Base-by-base conservation (phyloP, 2,888 invertebrate genomes). In the Leptopterna dolabrata region DNA sequence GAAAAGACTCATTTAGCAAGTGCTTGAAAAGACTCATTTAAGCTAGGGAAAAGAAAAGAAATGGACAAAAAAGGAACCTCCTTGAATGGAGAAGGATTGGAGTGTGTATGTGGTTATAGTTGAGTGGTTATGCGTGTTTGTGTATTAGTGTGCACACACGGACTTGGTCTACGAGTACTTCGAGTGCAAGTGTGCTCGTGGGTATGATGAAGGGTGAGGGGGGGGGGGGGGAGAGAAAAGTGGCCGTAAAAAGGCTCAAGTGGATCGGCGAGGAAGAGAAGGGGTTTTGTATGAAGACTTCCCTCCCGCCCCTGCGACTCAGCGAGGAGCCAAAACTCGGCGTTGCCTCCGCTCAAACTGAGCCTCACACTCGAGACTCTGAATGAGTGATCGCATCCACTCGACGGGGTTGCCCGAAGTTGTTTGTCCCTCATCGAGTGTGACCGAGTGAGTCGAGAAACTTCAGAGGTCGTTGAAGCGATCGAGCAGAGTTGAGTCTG, bases 1-100 rank as follows among this genome's bases (percentile, higher is more conserved):
- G 73, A 73, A 73, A 36, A 73, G 73, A 36, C 73, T 73, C 73
- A 73, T 73, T 73, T 73, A 73, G n/a, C n/a, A 63, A 63, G 63
- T 63, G 27, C 73, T 73, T 73, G 73, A 73, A 73, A 36, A 73
- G 73, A 36, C 73, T 73, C 73, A 73, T 73, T 73, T 73, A 73
- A 73, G 73, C 19, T 9, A 2, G 0, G 63, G 63, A 63, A 63
- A n/a, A 24, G 71, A 27, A 2, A 0, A 27, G 19, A 30, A 30
- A 73, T 36, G n/a, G n/a, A 29, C 30, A 14, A 36, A 13, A 36
- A 41, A 73, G 19, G 16, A 73, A 19, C 24, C 63, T 24, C 63
- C 24, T 63, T 63, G 63, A 63, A 63, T 63, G 63, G 63, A 63
- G 24, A 63, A 63, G 63, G 27, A 63, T 24, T 7, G 36, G 36